Conservation (phyloP, 2,113 vertebrate genomes). For the Cynocephalus volans region DNA sequence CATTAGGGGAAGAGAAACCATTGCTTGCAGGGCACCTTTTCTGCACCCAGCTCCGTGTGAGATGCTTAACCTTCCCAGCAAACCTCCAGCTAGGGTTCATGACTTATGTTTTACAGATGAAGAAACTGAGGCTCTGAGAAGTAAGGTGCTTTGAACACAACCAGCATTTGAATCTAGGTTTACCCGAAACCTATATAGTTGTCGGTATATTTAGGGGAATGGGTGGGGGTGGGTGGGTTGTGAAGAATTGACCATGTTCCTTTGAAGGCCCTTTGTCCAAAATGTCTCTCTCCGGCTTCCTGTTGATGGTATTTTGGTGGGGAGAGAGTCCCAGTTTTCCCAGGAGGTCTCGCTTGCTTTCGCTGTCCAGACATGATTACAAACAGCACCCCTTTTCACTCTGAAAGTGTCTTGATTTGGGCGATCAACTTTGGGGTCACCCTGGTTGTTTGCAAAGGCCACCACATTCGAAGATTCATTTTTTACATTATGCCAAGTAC, state of each 20-base stretch:
- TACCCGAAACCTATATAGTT: neutral
- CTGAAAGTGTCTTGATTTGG: neutral
- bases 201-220: too few species aligned
- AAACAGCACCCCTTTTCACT: neutral
- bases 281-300: neutral
- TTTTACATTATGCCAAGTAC: neutral
- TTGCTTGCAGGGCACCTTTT: neutral
- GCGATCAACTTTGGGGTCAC: neutral
- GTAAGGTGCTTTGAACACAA: neutral
- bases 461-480: neutral
- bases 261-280: neutral
- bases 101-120: neutral
- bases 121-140: neutral
- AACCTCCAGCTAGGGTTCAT: neutral
- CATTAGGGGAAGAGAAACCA: slow-evolving; percentile 9
- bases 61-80: neutral
- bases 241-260: neutral
- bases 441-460: neutral
- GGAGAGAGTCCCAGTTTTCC: neutral
- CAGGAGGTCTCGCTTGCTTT: neutral
- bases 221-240: too few species aligned
- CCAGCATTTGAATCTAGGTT: neutral
- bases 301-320: neutral
- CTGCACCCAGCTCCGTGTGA: neutral
- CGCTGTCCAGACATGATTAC: neutral